Evolutionary conservation across 2,888 invertebrate species (phyloP), one percentile per base, ranked within the genome.

Genomic region (Ryuthela nishihirai): DNA sequence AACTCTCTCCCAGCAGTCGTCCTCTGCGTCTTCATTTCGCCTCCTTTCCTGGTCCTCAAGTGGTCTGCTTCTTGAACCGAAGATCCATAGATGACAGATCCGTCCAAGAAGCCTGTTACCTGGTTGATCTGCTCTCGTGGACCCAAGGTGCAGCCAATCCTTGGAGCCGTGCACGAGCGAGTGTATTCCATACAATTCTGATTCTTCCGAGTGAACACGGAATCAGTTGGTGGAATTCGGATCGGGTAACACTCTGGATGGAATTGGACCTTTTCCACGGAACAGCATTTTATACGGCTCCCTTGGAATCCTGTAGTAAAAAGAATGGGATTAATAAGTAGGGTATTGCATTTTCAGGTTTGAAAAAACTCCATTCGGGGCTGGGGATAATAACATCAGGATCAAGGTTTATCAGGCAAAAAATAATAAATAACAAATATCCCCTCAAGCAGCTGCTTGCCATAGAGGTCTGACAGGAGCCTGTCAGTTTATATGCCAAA

Each of bases 31-130:
- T 75, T 76, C 54, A 81, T 67, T 20, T 73, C 70, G 10, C 91
- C 91, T 0, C 84, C 84, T 38, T 77, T 76, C 68, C 82, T 81
- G 9, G 83, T 79, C 5, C 91, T 79, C 23, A 90, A 76, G 23
- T 81, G 80, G 9, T 79, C 77, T n/a, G 84, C 83, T 62, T 85
- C 82, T 34, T 80, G 76, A 7, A 80, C 79, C 4, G 80, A 83
- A 62, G 83, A 87, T 2, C 91, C 91, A 69, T 91, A 92, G 1
- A 90, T 85, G 32, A 87, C 73, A 0, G 90, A 90, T 3, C 85
- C 77, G 70, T 91, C 91, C 78, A 90, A 75, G 72, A 76, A 87
- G 10, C 84, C 82, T 23, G 86, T 85, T 0, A 87, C 84, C 56
- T 85, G 78, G 38, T 64, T 65, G 10, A 55, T 54, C 25, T 63